Evolutionary conservation across 1,140 invertebrate genomes (phyloP), one percentile per base, ranked within the genome.

Genomic region (Teleopsis dalmanni): DNA sequence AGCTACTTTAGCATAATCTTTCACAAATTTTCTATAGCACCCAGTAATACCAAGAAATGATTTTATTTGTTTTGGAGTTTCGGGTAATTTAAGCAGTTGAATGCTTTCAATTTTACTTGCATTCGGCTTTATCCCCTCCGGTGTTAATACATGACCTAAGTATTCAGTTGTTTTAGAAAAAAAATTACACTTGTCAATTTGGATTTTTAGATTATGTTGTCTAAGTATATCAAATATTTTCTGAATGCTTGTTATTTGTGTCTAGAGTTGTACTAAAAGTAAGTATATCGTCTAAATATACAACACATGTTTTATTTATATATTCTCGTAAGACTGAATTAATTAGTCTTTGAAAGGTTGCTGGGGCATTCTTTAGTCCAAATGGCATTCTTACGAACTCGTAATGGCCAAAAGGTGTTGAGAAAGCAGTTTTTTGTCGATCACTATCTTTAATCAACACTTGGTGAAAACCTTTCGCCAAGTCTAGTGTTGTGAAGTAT

Each of bases 301-400:
- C 57, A 37, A 62, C 57, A 41, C 58, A 60, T 21, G 50, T 48
- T 27, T 54, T 53, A 26, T 60, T 57, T 51, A 58, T 55, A 49
- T 58, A 47, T n/a, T 59, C 58, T 21, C 46, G 53, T 1, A 70
- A 45, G 5, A 62, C 54, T 13, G 41, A 52, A 46, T 77, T 59
- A 64, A 76, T 75, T 21, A 64, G 47, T 31, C 67, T 40, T 58
- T 75, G 67, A 54, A 76, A 75, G 11, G 64, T 71, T 4, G n/a
- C n/a, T n/a, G n/a, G n/a, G n/a, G n/a, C n/a, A n/a, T n/a, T n/a
- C n/a, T n/a, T n/a, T n/a, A n/a, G n/a, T n/a, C n/a, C n/a, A 48
- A 73, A 73, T 8, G 60, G 59, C 61, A 75, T 65, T 33, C 57
- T 40, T 7, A 47, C 48, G 22, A 44, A 54, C 29, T 48, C 36